These are phyloP conservation scores for Simalia tracyae DNA, from an alignment of 2,797 vertebrate species.

Conservation along the genomic window DNA sequence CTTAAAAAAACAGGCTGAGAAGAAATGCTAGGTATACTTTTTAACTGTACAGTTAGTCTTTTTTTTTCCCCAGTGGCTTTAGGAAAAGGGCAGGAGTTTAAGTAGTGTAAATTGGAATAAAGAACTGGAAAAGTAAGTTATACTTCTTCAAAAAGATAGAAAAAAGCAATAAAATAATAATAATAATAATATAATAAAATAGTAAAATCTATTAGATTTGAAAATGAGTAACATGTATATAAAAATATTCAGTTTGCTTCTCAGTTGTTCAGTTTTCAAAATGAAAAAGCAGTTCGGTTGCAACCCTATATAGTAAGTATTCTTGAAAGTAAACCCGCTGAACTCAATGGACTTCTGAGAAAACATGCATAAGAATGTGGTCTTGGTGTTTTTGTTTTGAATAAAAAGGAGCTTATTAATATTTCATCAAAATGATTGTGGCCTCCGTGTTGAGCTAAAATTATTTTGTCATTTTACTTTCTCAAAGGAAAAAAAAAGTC, in stretches of 20 bases:
- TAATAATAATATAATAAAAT: too few species aligned
- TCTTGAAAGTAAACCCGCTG: not conserved
- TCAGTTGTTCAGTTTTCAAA: not conserved
- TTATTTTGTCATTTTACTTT: not conserved
- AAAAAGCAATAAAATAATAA: not conserved
- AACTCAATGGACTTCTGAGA: not conserved
- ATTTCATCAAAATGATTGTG: not conserved
- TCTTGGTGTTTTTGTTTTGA: not conserved
- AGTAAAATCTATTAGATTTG: not conserved
- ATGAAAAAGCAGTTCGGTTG: not conserved
- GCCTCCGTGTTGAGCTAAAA: not conserved
- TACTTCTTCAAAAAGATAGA: not conserved
- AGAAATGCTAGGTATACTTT: not conserved
- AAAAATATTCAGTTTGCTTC: not conserved
- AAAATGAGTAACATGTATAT: not conserved
- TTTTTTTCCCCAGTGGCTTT: not conserved
- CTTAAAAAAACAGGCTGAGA: not conserved
- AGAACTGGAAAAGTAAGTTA: not conserved
- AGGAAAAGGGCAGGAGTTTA: not conserved
- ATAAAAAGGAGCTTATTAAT: not conserved
- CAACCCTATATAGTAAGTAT: not conserved
- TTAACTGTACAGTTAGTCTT: not conserved
- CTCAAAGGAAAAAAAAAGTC: not conserved
- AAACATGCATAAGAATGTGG: not conserved
- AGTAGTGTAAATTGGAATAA: not conserved